Evolutionary conservation across 2,888 invertebrate genomes (phyloP).

Genomic region (Stratiomys singularior): DNA sequence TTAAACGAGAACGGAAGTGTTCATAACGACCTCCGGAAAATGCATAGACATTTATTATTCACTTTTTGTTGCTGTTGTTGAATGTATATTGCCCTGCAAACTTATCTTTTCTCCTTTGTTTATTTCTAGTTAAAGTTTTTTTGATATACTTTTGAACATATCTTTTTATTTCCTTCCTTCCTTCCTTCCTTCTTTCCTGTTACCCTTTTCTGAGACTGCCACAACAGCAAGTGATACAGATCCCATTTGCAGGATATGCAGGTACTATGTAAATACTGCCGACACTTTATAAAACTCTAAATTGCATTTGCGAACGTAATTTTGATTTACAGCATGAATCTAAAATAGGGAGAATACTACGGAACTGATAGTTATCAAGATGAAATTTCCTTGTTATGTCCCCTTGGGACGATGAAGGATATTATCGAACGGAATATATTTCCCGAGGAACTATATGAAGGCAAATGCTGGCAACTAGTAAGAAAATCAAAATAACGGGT

Average conservation of each 20-base stretch:
- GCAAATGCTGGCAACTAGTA: no score
- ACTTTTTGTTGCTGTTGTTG: not conserved
- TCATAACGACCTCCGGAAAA: no score
- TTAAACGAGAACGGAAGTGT: no score
- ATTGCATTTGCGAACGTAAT: not conserved
- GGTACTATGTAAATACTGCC: not conserved
- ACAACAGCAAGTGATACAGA: not conserved
- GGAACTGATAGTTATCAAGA: no score
- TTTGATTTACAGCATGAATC: not conserved
- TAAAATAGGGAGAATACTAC: no score
- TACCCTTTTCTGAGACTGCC: not conserved
- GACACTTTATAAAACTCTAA: not conserved
- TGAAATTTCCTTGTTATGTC: no score
- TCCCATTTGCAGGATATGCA: not conserved
- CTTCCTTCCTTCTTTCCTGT: not conserved
- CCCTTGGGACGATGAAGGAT: no score
- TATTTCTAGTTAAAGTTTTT: not conserved
- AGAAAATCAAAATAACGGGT: no score
- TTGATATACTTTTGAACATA: no score
- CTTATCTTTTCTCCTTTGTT: not conserved
- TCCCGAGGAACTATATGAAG: no score
- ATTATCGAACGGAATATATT: no score
- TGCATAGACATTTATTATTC: not conserved
- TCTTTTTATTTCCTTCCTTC: not conserved
- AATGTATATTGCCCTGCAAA: not conserved